phyloP scores from a whole-genome alignment of 2,797 vertebrate species.

The Malurus leucopterus region DNA sequence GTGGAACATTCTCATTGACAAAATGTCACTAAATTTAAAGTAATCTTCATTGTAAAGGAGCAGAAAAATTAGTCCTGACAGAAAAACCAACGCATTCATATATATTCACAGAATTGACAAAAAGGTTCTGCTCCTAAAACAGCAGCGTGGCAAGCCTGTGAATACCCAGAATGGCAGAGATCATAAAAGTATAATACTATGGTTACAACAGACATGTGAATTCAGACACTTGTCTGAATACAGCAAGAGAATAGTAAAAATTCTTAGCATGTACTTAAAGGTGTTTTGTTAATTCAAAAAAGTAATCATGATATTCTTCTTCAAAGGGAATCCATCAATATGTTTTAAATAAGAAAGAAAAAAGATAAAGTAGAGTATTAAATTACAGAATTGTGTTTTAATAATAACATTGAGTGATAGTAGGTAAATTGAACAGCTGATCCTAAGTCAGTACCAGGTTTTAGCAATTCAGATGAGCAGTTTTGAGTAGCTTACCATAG shows the following conservation, averaged over 20 bases:
- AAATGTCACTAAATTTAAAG: neutral
- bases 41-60: neutral
- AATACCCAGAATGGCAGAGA: neutral
- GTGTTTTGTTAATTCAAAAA: neutral
- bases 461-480: neutral
- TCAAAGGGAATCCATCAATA: neutral
- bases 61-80: neutral
- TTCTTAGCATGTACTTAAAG: neutral
- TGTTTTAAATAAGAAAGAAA: neutral
- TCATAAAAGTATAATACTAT: neutral
- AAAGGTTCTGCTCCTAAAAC: neutral
- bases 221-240: neutral
- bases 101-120: neutral
- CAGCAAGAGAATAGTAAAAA: neutral
- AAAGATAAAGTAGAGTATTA: neutral
- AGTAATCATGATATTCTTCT: neutral
- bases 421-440: neutral
- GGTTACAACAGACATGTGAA: neutral
- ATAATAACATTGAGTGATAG: neutral
- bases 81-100: neutral
- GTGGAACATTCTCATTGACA: neutral
- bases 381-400: neutral
- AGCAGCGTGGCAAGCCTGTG: neutral
- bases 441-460: neutral
- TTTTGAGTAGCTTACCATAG: constrained; percentile 84